Conservation (phyloP, 1,140 invertebrate genomes). For the Cyphomyrmex costatus region DNA sequence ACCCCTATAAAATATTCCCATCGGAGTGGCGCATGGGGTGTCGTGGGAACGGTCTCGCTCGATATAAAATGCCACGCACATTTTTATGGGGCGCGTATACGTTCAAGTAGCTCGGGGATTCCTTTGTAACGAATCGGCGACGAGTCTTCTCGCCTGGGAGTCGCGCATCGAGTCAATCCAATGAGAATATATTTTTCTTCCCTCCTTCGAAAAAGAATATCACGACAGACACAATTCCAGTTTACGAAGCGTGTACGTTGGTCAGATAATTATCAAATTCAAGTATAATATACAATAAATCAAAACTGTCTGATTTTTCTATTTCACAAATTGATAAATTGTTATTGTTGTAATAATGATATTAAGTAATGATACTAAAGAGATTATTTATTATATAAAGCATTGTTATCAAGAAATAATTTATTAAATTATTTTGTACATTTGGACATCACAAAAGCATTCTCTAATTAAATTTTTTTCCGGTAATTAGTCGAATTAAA, state of each 20-base stretch:
- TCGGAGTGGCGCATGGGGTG: constrained; percentile 76
- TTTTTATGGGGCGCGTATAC: constrained; percentile 75
- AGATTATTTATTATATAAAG: background rate
- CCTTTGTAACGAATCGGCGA: constrained; percentile 74
- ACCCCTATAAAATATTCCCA: constrained; percentile 83
- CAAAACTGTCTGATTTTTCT: background rate
- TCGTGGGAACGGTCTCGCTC: constrained; percentile 83
- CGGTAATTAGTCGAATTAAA: background rate
- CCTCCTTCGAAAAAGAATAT: background rate
- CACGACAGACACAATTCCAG: constrained; percentile 18
- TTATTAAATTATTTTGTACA: constrained; percentile 18
- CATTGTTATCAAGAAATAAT: background rate
- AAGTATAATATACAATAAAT: background rate
- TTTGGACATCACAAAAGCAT: constrained; percentile 15
- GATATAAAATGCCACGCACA: constrained; percentile 79
- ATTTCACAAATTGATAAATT: constrained; percentile 15
- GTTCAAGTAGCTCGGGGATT: constrained; percentile 74
- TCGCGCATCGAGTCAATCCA: constrained; percentile 34
- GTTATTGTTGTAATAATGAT: background rate
- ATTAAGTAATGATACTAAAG: constrained; percentile 8
- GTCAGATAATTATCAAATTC: constrained; percentile 26
- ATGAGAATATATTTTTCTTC: constrained; percentile 49
- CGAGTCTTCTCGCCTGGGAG: constrained; percentile 53
- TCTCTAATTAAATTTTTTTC: constrained; percentile 39
- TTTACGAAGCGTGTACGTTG: background rate